Conservation (phyloP, 2,888 invertebrate genomes). For the Euplagia quadripunctaria region DNA sequence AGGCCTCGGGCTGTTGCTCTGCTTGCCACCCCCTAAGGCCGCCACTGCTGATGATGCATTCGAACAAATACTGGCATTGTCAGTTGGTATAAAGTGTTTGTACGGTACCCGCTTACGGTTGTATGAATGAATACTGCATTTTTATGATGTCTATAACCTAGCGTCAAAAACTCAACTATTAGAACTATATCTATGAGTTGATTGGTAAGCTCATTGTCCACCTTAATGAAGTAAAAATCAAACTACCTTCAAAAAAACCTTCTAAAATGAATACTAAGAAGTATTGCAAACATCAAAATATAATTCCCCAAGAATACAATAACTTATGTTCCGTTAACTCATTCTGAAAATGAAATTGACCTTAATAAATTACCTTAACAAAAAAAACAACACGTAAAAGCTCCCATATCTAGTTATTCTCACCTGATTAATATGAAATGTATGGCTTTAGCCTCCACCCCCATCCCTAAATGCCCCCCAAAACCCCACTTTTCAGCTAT, state of each 20-base stretch:
- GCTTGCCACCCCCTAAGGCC: too few relatives aligned
- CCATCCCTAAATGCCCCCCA: slow-evolving; percentile 5
- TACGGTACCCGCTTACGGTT: too few relatives aligned
- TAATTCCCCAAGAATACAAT: neutral
- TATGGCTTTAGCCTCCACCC: slow-evolving; percentile 39
- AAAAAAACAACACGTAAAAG: slow-evolving; percentile 35
- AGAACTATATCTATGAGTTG: too few relatives aligned
- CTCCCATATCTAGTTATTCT: slow-evolving; percentile 45
- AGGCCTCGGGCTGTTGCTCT: too few relatives aligned
- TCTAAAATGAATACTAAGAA: neutral
- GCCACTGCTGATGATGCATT: too few relatives aligned
- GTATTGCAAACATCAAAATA: neutral
- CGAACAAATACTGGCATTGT: too few relatives aligned
- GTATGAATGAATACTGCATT: too few relatives aligned
- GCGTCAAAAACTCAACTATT: too few relatives aligned
- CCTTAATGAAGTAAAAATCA: neutral
- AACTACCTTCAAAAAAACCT: neutral
- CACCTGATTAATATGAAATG: slow-evolving; percentile 56
- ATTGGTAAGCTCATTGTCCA: neutral
- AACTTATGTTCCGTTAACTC: slow-evolving; percentile 13
- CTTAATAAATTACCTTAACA: slow-evolving; percentile 31
- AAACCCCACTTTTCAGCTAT: slow-evolving; percentile 41
- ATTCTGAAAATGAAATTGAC: slow-evolving; percentile 17
- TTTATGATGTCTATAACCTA: too few relatives aligned
- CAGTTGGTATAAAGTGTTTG: too few relatives aligned